phyloP scores from a whole-genome alignment of 2,113 vertebrate genomes.

The Accipiter virgatus region DNA sequence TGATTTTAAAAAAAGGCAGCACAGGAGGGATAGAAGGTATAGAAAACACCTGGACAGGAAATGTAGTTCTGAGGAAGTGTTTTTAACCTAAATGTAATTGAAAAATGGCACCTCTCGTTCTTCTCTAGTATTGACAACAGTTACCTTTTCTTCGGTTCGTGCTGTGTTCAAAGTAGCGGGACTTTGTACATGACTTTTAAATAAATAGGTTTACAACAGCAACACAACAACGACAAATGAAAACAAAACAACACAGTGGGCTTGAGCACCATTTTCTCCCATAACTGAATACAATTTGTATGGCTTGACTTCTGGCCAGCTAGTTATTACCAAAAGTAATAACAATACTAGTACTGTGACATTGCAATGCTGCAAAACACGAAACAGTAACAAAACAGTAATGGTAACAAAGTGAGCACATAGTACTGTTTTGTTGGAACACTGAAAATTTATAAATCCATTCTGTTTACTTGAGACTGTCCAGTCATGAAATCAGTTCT shows the following conservation, averaged over 20 bases:
- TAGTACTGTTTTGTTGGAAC: not conserved
- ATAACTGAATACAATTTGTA: not conserved
- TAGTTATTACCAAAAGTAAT: not conserved
- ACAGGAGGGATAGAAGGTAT: accelerated
- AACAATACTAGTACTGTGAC: not conserved
- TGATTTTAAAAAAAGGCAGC: not conserved
- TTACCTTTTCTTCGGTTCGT: not conserved
- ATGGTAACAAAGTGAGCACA: accelerated
- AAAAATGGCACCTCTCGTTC: not conserved
- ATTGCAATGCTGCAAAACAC: not conserved
- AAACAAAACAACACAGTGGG: not conserved
- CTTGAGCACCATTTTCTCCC: not conserved
- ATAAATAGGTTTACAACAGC: not conserved
- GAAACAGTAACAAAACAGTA: not conserved
- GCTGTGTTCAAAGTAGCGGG: not conserved
- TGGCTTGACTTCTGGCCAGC: not conserved
- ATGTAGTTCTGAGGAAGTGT: not conserved
- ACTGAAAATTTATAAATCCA: not conserved
- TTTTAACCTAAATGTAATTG: not conserved
- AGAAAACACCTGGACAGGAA: not conserved
- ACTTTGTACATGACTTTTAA: not conserved
- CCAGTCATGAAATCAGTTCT: not conserved
- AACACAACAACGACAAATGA: not conserved
- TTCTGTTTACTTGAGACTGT: not conserved
- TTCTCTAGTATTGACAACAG: not conserved